Evolutionary conservation across 2,888 invertebrate genomes (phyloP), one percentile per base, ranked within the genome.

Genomic region (Himalopsyche anomala): DNA sequence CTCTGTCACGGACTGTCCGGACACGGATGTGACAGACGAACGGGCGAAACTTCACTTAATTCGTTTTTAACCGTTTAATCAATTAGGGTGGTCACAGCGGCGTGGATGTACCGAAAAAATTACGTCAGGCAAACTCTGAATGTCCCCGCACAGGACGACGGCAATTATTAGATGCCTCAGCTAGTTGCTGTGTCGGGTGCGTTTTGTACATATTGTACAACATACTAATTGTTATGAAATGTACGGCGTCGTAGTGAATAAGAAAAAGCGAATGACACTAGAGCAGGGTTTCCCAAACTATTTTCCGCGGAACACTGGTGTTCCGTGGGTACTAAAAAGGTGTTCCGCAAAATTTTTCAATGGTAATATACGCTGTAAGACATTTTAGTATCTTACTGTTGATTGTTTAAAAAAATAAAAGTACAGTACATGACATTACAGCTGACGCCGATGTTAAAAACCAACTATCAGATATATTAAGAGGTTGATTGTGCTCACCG

Each of bases 11-110:
- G 62, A 62, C 28, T 6, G 62, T 28, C n/a, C 62, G 62, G 62
- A 62, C 62, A 6, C 62, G 62, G 62, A 62, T 62, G 62, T 28
- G 62, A n/a, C 19, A 19, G 62, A 62, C 19, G 62, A 28, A 19
- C 62, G 62, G 62, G 4, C 19, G 19, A 62, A 19, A 19, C 62
- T 19, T 62, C 62, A 28, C 62, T 62, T 62, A 62, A 62, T 62
- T 62, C 19, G 28, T 62, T 62, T 62, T 62, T 62, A 62, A 62
- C 62, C 62, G 62, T 62, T 62, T 62, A 62, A 62, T 62, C 62
- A 62, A 62, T 62, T 62, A 62, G 62, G 11, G 62, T 62, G 19
- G 62, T 62, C 62, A 62, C 62, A 19, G 62, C 62, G 19, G 62
- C 62, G 19, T 62, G 62, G 62, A 62, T 28, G 62, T 62, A 19